phyloP scores from a whole-genome alignment of 2,797 vertebrate species.

The Sebastes melanostomus region DNA sequence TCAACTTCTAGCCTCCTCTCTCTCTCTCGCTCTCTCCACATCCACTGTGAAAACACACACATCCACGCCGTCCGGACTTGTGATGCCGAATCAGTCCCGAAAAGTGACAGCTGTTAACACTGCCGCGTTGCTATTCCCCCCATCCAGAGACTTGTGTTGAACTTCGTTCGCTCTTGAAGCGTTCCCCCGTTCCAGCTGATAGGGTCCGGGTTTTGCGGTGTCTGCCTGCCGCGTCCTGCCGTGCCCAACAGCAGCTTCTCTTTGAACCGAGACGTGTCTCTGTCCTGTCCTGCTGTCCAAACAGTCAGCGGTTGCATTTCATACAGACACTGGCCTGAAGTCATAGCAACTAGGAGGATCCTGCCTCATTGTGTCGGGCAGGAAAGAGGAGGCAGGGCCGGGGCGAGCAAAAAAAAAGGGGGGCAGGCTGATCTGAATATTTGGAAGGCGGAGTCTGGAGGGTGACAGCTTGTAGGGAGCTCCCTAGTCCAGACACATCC shows the following conservation, averaged over 20 bases:
- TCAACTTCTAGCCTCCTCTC: constrained; percentile 42
- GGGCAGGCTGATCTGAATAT: constrained; percentile 60
- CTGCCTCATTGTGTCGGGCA: constrained; percentile 75
- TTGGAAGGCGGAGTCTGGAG: constrained; percentile 61
- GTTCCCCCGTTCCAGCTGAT: constrained; percentile 31
- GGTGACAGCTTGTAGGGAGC: constrained; percentile 52
- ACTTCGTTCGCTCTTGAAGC: not conserved
- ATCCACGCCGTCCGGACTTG: not conserved
- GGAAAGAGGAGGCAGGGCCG: constrained; percentile 72
- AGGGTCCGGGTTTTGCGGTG: constrained; percentile 7
- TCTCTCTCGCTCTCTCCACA: not conserved
- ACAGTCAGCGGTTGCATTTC: constrained; percentile 73
- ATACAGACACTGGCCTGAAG: constrained; percentile 65
- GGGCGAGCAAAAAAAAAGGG: not conserved
- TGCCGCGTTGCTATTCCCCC: not conserved
- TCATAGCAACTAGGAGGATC: constrained; percentile 84
- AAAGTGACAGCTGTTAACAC: constrained; percentile 3
- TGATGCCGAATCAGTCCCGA: not conserved
- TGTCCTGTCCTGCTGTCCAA: constrained; percentile 49
- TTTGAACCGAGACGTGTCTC: constrained; percentile 45
- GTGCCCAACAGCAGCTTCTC: constrained; percentile 21
- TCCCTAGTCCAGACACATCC: constrained; percentile 53
- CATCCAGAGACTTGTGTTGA: not conserved
- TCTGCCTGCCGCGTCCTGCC: constrained; percentile 26
- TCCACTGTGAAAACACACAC: constrained; percentile 9